Percentiles rank a stretch among this genome's conserved stretches.
Conservation (phyloP, 1,140 invertebrate species). For the Lepidurus couesii region DNA sequence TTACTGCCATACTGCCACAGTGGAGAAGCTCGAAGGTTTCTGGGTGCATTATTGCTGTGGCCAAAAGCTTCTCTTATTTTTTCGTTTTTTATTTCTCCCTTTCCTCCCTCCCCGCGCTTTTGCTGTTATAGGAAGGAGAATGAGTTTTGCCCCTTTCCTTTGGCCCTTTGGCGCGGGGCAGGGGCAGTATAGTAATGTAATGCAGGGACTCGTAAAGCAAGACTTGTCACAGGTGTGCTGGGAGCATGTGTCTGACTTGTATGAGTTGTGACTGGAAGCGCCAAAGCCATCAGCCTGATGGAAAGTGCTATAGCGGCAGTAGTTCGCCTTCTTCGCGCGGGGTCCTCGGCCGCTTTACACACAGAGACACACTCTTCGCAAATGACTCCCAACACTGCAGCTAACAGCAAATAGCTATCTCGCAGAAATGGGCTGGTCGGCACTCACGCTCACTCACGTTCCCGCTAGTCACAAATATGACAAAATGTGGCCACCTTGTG, state of each 20-base stretch:
- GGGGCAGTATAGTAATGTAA: slow-evolving; percentile 15
- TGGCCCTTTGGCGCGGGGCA: neutral
- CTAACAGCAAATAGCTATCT: slow-evolving; percentile 10
- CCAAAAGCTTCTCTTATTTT: neutral
- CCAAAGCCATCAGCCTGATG: slow-evolving; percentile 16
- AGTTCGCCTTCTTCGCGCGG: neutral
- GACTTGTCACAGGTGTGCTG: slow-evolving; percentile 17
- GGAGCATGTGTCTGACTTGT: slow-evolving; percentile 17
- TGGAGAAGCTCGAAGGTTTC: neutral
- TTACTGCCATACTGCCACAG: neutral
- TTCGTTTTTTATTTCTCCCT: neutral
- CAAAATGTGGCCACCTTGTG: slow-evolving; percentile 18
- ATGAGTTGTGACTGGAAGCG: slow-evolving; percentile 21
- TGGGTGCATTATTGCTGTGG: neutral
- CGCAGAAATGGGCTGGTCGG: neutral
- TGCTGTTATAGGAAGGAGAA: slow-evolving; percentile 15
- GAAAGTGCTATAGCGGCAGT: slow-evolving; percentile 8
- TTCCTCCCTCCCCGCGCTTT: neutral
- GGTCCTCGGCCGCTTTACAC: neutral
- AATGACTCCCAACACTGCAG: slow-evolving; percentile 7
- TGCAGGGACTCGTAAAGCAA: slow-evolving; percentile 1
- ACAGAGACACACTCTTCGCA: neutral
- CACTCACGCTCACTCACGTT: slow-evolving; percentile 17
- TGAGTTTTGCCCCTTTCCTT: neutral
- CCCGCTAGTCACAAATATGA: slow-evolving; percentile 20